Conservation (phyloP, 2,797 vertebrate genomes). For the Argyrosomus regius region DNA sequence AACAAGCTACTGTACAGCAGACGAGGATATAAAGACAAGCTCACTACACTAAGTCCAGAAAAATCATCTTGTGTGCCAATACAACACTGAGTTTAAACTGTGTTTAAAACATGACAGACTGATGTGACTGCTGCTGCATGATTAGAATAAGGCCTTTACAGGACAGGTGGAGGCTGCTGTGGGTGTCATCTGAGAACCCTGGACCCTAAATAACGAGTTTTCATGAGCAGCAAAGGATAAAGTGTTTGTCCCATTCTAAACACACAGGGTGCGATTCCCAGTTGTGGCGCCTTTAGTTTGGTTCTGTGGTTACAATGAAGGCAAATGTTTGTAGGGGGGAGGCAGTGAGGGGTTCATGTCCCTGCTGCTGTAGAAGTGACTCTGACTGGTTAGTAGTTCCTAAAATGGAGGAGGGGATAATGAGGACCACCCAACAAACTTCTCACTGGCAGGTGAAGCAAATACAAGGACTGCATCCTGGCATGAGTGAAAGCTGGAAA, state of each 20-base stretch:
- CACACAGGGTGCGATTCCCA: neutral
- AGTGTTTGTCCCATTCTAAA: neutral
- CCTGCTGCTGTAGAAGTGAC: neutral
- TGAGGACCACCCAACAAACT: neutral
- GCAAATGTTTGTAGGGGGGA: neutral
- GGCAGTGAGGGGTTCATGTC: too few species aligned
- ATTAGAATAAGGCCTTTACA: neutral
- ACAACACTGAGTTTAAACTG: neutral
- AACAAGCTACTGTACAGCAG: neutral
- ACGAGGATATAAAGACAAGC: neutral
- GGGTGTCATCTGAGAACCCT: neutral
- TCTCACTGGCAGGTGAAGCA: neutral
- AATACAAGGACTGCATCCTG: neutral
- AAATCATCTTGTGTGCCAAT: neutral
- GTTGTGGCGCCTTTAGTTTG: neutral
- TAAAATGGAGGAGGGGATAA: neutral
- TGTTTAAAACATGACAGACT: neutral
- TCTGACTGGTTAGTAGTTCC: neutral
- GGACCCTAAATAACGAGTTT: neutral
- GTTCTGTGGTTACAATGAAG: neutral
- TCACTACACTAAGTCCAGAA: neutral
- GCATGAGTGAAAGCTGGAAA: neutral
- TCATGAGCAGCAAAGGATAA: neutral
- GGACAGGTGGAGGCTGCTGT: neutral
- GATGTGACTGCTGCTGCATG: neutral